Conservation (phyloP, 1,140 invertebrate genomes). For the Atta texana region DNA sequence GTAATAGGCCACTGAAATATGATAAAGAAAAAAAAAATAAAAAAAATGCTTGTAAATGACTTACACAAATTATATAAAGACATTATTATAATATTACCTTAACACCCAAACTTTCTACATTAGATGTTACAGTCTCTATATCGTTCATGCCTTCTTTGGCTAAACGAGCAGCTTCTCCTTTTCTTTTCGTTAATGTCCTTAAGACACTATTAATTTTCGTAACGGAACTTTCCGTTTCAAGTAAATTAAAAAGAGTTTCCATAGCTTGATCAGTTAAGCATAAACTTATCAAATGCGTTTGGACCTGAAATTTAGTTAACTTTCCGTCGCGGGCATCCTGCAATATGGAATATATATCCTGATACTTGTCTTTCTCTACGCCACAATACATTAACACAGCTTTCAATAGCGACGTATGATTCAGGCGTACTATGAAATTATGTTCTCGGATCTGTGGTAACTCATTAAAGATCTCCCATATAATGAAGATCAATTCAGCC, state of each 20-base stretch:
- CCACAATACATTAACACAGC: constrained; percentile 93
- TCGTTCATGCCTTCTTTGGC: constrained; percentile 91
- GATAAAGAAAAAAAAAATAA: constrained; percentile 37
- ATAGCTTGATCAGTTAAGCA: constrained; percentile 91
- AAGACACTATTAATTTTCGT: constrained; percentile 89
- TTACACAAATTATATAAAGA: constrained; percentile 29
- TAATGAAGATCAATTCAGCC: constrained; percentile 93
- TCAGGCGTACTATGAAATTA: constrained; percentile 92
- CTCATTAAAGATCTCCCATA: constrained; percentile 92
- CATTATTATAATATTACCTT: constrained; percentile 86
- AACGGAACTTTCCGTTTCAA: constrained; percentile 91
- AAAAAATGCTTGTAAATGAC: neutral
- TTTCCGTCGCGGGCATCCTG: constrained; percentile 89
- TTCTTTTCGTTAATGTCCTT: constrained; percentile 88
- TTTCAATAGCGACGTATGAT: constrained; percentile 93
- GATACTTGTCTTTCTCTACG: constrained; percentile 91
- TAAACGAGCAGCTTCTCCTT: constrained; percentile 88
- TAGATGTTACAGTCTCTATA: constrained; percentile 90
- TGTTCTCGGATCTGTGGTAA: constrained; percentile 89
- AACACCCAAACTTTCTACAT: constrained; percentile 91
- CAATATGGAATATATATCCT: constrained; percentile 89
- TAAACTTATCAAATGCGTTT: constrained; percentile 90
- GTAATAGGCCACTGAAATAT: constrained; percentile 87
- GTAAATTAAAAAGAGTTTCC: constrained; percentile 89
- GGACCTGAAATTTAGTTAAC: constrained; percentile 90